These are phyloP conservation scores for Vidua chalybeata DNA, from an alignment of 2,113 vertebrate species.

Conservation along the genomic window DNA sequence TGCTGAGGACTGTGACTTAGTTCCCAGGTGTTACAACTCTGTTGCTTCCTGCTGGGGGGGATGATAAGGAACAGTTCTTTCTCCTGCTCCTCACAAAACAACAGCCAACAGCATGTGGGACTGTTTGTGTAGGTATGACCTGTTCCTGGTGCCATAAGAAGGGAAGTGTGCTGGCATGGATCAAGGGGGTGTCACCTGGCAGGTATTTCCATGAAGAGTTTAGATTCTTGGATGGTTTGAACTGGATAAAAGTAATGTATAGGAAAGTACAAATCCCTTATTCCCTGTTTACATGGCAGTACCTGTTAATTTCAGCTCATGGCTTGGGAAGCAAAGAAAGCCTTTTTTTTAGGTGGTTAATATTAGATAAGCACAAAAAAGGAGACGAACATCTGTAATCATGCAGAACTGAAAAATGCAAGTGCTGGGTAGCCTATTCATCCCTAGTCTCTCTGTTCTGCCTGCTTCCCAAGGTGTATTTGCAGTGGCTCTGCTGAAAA, in stretches of 20 bases:
- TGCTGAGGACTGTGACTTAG: neutral
- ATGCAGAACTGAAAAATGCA: neutral
- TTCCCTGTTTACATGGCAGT: neutral
- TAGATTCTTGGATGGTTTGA: neutral
- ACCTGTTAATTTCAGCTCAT: neutral
- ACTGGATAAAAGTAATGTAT: neutral
- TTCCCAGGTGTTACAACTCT: neutral
- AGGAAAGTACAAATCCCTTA: neutral
- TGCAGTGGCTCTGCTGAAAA: neutral
- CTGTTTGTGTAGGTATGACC: neutral
- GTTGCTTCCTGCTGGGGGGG: neutral
- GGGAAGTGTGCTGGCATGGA: neutral
- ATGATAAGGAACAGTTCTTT: neutral
- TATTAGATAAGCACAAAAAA: neutral
- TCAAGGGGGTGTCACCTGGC: neutral
- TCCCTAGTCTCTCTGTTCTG: neutral
- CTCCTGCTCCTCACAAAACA: neutral
- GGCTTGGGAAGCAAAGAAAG: neutral
- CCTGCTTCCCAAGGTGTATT: neutral
- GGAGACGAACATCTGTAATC: neutral
- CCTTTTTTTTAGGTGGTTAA: neutral
- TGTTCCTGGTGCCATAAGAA: neutral
- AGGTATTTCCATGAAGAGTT: neutral
- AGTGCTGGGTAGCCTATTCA: neutral
- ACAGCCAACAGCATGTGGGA: neutral